phyloP scores from a whole-genome alignment of 2,113 vertebrate species.

The Tragelaphus buxtoni region DNA sequence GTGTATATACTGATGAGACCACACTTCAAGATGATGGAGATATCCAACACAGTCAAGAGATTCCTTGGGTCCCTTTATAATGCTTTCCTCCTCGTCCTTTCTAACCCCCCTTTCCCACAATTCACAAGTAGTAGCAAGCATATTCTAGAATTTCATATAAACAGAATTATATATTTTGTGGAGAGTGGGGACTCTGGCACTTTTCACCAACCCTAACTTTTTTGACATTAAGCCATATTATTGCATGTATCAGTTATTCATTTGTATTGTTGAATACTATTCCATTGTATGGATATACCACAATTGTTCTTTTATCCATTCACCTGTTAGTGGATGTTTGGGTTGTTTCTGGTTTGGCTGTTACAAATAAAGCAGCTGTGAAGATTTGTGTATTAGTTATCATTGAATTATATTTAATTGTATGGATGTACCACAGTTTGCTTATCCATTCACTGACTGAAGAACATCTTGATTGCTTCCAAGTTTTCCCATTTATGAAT shows the following conservation, averaged over 20 bases:
- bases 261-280: background rate
- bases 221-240: background rate
- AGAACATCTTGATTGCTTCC: background rate
- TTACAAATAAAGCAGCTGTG: constrained; percentile 22
- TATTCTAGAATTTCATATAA: background rate
- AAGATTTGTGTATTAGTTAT: background rate
- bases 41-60: background rate
- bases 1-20: background rate
- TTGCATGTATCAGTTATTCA: background rate
- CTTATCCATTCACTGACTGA: background rate
- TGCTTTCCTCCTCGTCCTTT: background rate
- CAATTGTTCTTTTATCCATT: background rate
- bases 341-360: background rate
- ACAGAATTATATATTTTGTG: background rate
- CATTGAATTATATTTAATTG: background rate
- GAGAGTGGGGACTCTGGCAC: background rate
- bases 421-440: background rate
- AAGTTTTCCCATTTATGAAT: background rate
- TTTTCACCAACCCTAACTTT: background rate
- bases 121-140: background rate
- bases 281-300: background rate
- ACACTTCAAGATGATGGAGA: background rate
- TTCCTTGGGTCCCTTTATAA: background rate
- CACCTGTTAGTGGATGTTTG: background rate
- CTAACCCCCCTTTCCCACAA: background rate